phyloP scores from a whole-genome alignment of 2,888 invertebrate genomes.

The Drosophila heteroneura region DNA sequence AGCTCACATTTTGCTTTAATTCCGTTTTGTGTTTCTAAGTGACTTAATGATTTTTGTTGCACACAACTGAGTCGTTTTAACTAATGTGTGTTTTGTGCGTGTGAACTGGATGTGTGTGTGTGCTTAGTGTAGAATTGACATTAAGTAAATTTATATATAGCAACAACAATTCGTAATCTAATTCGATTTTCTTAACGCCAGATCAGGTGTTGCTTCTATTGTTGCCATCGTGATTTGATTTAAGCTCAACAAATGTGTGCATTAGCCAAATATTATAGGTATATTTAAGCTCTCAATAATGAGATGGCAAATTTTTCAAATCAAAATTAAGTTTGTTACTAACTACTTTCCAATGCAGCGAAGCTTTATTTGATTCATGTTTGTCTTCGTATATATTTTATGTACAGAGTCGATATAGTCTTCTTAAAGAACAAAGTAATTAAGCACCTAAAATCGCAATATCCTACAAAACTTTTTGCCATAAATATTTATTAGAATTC shows the following conservation, averaged over 20 bases:
- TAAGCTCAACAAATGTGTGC: conserved; percentile 8
- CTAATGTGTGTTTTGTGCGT: conserved; percentile 34
- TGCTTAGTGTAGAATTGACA: conserved; percentile 56
- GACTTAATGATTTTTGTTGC: conserved; percentile 76
- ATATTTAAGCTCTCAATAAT: neutral
- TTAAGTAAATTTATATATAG: conserved; percentile 72
- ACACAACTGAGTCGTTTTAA: conserved; percentile 62
- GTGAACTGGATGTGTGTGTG: conserved; percentile 14
- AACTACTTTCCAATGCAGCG: neutral
- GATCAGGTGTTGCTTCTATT: conserved; percentile 26
- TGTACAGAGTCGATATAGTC: neutral
- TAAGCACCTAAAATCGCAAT: neutral
- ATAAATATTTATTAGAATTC: neutral
- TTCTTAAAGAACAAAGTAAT: neutral
- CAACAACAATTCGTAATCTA: conserved; percentile 56
- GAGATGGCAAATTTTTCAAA: neutral
- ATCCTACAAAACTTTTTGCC: neutral
- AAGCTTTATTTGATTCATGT: neutral
- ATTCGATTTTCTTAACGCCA: conserved; percentile 50
- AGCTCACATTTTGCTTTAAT: conserved; percentile 24
- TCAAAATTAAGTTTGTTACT: neutral
- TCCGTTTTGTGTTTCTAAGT: conserved; percentile 57
- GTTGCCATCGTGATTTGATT: conserved; percentile 4
- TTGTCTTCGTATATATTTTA: neutral
- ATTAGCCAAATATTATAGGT: neutral